Evolutionary conservation across 1,140 invertebrate species (phyloP).

Genomic region (Anoplolepis gracilipes): DNA sequence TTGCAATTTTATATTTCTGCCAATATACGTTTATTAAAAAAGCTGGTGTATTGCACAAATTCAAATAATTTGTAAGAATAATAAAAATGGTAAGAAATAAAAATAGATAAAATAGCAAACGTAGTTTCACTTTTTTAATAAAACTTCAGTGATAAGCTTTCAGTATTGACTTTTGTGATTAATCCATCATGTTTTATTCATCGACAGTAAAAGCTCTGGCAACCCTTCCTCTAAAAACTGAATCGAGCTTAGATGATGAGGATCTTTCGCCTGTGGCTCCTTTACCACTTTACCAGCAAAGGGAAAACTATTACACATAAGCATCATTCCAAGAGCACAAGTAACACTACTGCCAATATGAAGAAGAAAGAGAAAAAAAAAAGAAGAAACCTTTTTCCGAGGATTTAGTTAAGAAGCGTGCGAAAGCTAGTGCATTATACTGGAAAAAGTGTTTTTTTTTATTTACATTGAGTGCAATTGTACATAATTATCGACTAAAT

Average conservation of each 20-base stretch:
- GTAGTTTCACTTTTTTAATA: conserved; percentile 1
- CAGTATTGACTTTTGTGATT: background rate
- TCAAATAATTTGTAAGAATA: background rate
- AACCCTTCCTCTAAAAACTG: conserved; percentile 86
- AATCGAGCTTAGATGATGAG: conserved; percentile 87
- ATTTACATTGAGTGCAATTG: conserved; percentile 49
- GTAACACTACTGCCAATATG: conserved; percentile 64
- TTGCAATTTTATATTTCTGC: background rate
- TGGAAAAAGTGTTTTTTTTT: conserved; percentile 47
- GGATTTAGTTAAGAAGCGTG: background rate
- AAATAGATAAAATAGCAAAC: background rate
- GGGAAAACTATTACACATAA: conserved; percentile 94
- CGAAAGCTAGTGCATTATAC: background rate
- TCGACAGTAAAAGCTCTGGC: conserved; percentile 91
- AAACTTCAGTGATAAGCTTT: background rate
- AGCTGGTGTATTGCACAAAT: background rate
- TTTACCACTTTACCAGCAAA: conserved; percentile 93
- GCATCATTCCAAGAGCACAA: conserved; percentile 23
- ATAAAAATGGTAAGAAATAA: conserved; percentile 14
- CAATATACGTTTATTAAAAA: conserved; percentile 30
- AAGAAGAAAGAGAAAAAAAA: conserved; percentile 43
- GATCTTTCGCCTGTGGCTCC: conserved; percentile 89
- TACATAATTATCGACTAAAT: conserved; percentile 65
- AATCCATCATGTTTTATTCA: conserved; percentile 26
- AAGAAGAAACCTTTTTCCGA: background rate